Evolutionary conservation across 2,888 invertebrate species (phyloP).

Genomic region (Hofmannophila pseudospretella): DNA sequence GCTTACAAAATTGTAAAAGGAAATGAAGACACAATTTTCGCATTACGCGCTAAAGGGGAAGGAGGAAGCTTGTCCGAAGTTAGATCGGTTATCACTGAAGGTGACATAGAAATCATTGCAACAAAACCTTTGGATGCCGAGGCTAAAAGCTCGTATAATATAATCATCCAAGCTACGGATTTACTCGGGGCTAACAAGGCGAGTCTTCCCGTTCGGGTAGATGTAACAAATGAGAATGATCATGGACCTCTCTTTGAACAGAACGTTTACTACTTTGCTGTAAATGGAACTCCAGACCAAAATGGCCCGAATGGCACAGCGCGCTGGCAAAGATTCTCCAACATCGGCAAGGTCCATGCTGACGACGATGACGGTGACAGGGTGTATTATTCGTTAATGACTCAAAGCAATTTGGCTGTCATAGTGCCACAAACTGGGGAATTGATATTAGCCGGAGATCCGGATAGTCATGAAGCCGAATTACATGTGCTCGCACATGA

Average conservation of each 20-base stretch:
- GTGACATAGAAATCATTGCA: conserved; percentile 86
- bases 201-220: conserved; percentile 85
- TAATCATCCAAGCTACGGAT: conserved; percentile 89
- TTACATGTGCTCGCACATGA: conserved; percentile 91
- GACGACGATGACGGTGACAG: conserved; percentile 94
- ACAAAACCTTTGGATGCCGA: conserved; percentile 89
- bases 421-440: conserved; percentile 96
- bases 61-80: conserved; percentile 60
- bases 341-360: conserved; percentile 91
- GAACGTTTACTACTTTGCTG: conserved; percentile 86
- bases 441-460: conserved; percentile 88
- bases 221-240: conserved; percentile 92
- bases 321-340: conserved; percentile 87
- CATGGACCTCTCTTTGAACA: conserved; percentile 92
- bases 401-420: conserved; percentile 89
- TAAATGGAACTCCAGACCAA: conserved; percentile 80
- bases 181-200: conserved; percentile 88
- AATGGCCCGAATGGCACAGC: conserved; percentile 79
- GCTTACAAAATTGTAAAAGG: conserved; percentile 89
- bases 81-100: conserved; percentile 74
- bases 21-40: conserved; percentile 85
- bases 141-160: conserved; percentile 81
- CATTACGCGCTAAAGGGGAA: conserved; percentile 80
- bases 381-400: conserved; percentile 90
- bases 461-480: conserved; percentile 81